These are phyloP conservation scores for Smithornis capensis DNA, from an alignment of 2,113 vertebrate species.

Conservation along the genomic window DNA sequence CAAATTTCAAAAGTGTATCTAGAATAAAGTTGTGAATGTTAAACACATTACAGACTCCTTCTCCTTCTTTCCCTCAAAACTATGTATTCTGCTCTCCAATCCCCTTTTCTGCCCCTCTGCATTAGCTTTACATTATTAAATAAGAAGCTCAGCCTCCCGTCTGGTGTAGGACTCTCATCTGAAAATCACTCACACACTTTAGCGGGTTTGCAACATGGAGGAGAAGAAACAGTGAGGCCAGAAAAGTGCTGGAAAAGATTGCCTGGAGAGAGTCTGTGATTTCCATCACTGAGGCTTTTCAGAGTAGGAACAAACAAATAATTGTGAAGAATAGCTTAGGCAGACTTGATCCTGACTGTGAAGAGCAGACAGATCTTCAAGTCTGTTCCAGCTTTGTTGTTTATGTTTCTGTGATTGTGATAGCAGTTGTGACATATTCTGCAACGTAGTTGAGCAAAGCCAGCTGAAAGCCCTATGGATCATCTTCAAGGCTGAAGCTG, in stretches of 20 bases:
- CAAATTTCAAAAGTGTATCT: not conserved
- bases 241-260: conserved; percentile 5
- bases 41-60: not conserved
- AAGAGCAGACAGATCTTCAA: conserved; percentile 28
- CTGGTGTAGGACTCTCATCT: not conserved
- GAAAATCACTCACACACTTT: not conserved
- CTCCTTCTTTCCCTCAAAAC: not conserved
- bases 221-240: not conserved
- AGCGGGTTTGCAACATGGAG: not conserved
- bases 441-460: not conserved
- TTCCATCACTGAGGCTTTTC: conserved; percentile 22
- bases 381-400: conserved; percentile 15
- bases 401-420: conserved; percentile 29
- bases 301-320: conserved; percentile 49
- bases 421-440: conserved; percentile 22
- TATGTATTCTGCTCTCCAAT: not conserved
- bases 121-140: not conserved
- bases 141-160: not conserved
- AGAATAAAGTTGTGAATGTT: not conserved
- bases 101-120: not conserved
- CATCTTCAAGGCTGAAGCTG: conserved; percentile 22
- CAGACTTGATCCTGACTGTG: conserved; percentile 28
- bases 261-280: not conserved
- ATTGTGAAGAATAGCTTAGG: conserved; percentile 44
- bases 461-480: conserved; percentile 38